Evolutionary conservation across 2,113 vertebrate species (phyloP).

Genomic region (Xenopus laevis): DNA sequence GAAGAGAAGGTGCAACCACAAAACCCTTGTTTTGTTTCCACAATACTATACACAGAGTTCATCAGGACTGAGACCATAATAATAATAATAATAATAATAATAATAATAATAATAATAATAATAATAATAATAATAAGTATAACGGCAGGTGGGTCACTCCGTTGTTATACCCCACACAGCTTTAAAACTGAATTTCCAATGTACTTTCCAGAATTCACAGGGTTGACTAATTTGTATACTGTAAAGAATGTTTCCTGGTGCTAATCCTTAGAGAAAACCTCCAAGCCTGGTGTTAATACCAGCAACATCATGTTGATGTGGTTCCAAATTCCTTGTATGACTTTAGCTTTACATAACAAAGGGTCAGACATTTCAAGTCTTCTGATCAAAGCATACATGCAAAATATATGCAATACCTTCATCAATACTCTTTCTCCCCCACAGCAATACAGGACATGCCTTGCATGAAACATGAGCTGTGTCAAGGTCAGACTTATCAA

Average conservation of each 20-base stretch:
- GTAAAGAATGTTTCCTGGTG: conserved; percentile 12
- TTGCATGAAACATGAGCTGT: conserved; percentile 31
- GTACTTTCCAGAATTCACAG: conserved; percentile 9
- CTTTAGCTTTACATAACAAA: conserved; percentile 7
- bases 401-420: conserved; percentile 32
- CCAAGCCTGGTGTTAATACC: conserved; percentile 9
- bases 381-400: conserved; percentile 30
- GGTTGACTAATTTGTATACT: neutral
- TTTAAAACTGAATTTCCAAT: conserved; percentile 4
- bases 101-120: too few relatives aligned
- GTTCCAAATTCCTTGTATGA: conserved; percentile 5
- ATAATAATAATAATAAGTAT: too few relatives aligned
- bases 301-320: conserved; percentile 2
- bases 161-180: too few relatives aligned
- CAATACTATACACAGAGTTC: conserved; percentile 54
- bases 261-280: neutral
- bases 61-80: neutral
- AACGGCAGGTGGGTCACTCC: too few relatives aligned
- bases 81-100: too few relatives aligned
- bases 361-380: conserved; percentile 1
- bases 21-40: too few relatives aligned
- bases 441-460: conserved; percentile 41
- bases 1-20: too few relatives aligned
- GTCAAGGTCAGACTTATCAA: conserved; percentile 39
- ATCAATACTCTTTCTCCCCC: conserved; percentile 27